Base-by-base conservation (phyloP, 2,797 vertebrate genomes). In the Mormyrus hasselquistii region DNA sequence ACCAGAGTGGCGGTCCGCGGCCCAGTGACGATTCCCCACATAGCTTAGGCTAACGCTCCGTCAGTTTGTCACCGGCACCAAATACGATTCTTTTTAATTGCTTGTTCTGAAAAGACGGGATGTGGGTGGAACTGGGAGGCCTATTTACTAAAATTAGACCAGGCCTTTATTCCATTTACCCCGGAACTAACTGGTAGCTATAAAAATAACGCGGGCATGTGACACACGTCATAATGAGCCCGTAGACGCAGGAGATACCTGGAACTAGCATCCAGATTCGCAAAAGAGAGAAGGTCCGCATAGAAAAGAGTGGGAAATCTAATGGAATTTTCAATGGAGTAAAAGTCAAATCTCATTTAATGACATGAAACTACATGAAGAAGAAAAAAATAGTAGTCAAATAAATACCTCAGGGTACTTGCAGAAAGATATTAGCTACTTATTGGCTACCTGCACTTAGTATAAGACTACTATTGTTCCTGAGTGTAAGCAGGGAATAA, bases 101-200 rank as follows among this genome's bases (percentile, higher is more conserved):
- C 65, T 88, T 53, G 87, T 89, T 82, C 87, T 73, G 82, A 47
- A 82, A 38, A 85, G 87, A 88, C 73, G 55, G 59, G 76, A 84
- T 65, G 84, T 90, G 49, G 44, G 82, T 86, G 87, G 86, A 88
- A 57, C 55, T 83, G 86, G 86, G 76, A 82, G 87, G 41, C 25
- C 84, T 62, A 83, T 69, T 52, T 55, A 59, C 57, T 90, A 73
- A 85, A 89, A 83, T 89, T 89, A 88, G 73, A 55, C 82, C 4
- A 65, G 87, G 29, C 50, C 88, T 86, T 88, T 34, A 47, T 41
- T n/a, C 59, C 16, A n/a, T 19, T 57, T 49, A 47, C 79, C 79
- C 59, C 6, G 19, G 76, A 57, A 62, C 79, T 52, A n/a, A 85
- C 82, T 49, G 49, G 25, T 65, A 25, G 41, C 44, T 22, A 34